Evolutionary conservation across 2,113 vertebrate species (phyloP), one percentile per base, ranked within the genome.

Genomic region (Centropus bengalensis): DNA sequence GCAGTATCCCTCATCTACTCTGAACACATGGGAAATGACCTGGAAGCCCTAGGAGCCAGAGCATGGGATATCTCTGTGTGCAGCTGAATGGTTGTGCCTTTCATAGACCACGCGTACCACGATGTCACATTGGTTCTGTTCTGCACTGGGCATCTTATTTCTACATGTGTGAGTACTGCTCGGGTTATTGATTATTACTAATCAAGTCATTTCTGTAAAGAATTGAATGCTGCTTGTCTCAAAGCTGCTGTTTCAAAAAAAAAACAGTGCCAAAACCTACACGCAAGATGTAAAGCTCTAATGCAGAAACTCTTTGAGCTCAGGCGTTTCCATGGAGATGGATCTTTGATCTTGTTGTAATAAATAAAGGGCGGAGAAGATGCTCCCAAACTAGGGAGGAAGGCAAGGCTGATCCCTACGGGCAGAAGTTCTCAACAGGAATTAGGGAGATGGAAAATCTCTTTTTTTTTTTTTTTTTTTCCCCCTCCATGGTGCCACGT

Each of bases 291-390:
- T 78, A 91, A 95, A 45, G 94, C 96, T 8, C 32, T 86, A 91
- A 95, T 85, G 84, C 93, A 84, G 94, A 84, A 93, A 92, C 54
- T 44, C 96, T 89, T 40, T 84, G 92, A 93, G 94, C 96, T 92
- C 95, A 85, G 94, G 59, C 1, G 97, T 98, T 98, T 96, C 98
- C 96, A 98, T 98, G 96, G 97, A 69, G 95, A 98, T 95, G 73
- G 60, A 56, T 95, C 96, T 97, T 96, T 94, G 96, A 96, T 97
- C 93, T 94, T 15, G 1, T 79, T 32, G 73, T 76, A 91, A 89
- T 85, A 91, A 96, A 95, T 28, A 75, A 94, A 93, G 81, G 78
- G 92, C 0, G 12, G 91, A 69, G 91, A 96, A 97, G 95, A 96
- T 67, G 54, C 93, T 94, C 91, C 83, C 74, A 86, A 94, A 33